Conservation (phyloP, 1,140 invertebrate species). For the Ceratina calcarata region DNA sequence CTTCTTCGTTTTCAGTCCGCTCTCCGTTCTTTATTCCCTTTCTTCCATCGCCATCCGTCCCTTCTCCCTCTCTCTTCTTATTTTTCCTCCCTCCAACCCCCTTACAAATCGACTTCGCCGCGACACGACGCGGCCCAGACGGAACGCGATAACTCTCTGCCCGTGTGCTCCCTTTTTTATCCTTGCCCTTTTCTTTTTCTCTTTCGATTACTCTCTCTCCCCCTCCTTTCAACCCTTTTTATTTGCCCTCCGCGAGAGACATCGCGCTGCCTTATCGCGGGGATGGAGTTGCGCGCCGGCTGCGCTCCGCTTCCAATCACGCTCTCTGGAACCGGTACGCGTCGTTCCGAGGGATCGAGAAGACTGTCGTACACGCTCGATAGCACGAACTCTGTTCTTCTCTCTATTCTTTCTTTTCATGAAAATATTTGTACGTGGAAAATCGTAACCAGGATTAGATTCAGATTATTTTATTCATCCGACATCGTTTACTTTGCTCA, state of each 20-base stretch:
- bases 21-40: conserved; percentile 24
- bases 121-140: conserved; percentile 58
- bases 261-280: conserved; percentile 51
- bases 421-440: background rate
- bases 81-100: conserved; percentile 10
- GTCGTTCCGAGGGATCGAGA: conserved; percentile 26
- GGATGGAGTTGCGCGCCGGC: conserved; percentile 35
- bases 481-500: too few relatives aligned
- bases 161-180: conserved; percentile 33
- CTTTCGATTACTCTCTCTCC: conserved; percentile 48
- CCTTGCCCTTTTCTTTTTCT: conserved; percentile 57
- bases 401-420: background rate
- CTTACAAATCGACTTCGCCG: conserved; percentile 54
- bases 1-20: conserved; percentile 7
- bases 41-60: background rate
- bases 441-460: background rate
- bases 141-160: conserved; percentile 58
- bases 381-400: background rate
- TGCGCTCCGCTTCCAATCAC: conserved; percentile 35
- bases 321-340: conserved; percentile 23
- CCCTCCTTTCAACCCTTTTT: conserved; percentile 11
- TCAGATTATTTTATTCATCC: too few relatives aligned
- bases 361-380: conserved; percentile 21
- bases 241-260: conserved; percentile 58
- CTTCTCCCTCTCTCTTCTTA: background rate